Evolutionary conservation across 1,140 invertebrate species (phyloP).

Genomic region (Eurosta solidaginis): DNA sequence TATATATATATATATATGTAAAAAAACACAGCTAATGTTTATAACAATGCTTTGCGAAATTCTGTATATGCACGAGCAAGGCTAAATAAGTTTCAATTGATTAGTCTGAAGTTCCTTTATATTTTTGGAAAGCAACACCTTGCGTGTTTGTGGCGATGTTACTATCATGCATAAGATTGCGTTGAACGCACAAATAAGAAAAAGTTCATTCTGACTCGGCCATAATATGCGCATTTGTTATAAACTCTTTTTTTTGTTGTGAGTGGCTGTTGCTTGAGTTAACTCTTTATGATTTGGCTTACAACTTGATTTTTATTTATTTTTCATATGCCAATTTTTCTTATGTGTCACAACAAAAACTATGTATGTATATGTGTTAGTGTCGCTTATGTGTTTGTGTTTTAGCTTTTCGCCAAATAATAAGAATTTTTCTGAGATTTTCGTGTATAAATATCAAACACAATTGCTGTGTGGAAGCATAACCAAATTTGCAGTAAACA

Average conservation of each 20-base stretch:
- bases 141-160: too few relatives aligned
- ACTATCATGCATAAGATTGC: too few relatives aligned
- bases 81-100: too few relatives aligned
- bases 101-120: too few relatives aligned
- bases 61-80: too few relatives aligned
- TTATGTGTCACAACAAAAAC: not conserved
- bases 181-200: too few relatives aligned
- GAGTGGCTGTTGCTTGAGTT: not conserved
- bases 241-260: not conserved
- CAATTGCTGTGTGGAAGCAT: constrained; percentile 41
- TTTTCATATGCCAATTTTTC: constrained; percentile 10
- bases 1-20: too few relatives aligned
- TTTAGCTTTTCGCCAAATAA: constrained; percentile 33
- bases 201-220: too few relatives aligned
- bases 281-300: not conserved
- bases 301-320: not conserved
- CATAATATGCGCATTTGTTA: too few relatives aligned
- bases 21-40: too few relatives aligned
- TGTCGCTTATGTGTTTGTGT: not conserved
- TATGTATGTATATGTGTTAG: not conserved
- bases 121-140: too few relatives aligned
- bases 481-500: constrained; percentile 42
- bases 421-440: constrained; percentile 55
- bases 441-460: constrained; percentile 54
- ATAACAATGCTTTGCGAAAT: too few relatives aligned